Evolutionary conservation across 2,113 vertebrate species (phyloP).

Genomic region (Tenrec ecaudatus): DNA sequence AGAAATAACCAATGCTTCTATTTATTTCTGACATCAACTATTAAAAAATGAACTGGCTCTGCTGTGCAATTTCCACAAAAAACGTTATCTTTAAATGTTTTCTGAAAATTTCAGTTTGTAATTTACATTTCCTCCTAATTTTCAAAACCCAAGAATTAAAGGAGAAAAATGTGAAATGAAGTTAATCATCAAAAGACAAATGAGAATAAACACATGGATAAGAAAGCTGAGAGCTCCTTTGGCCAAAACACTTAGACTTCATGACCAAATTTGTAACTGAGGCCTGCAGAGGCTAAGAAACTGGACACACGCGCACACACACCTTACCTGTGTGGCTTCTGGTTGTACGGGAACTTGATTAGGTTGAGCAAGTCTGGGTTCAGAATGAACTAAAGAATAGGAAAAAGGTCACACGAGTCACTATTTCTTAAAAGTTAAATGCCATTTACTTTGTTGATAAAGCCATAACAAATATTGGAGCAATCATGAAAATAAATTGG

Average conservation of each 20-base stretch:
- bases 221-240: neutral
- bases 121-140: no score
- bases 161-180: no score
- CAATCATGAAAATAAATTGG: neutral
- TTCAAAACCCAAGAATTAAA: no score
- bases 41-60: neutral
- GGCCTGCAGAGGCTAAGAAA: no score
- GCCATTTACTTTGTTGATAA: neutral
- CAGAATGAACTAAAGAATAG: conserved; percentile 89
- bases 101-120: no score
- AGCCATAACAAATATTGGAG: neutral
- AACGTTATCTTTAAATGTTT: no score
- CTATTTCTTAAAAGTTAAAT: conserved; percentile 45
- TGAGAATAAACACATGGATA: neutral
- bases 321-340: conserved; percentile 94
- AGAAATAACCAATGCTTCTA: conserved; percentile 73
- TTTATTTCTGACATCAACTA: conserved; percentile 17
- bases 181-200: neutral
- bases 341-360: conserved; percentile 91
- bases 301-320: neutral
- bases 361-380: conserved; percentile 93
- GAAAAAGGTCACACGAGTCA: conserved; percentile 49
- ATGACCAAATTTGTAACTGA: no score
- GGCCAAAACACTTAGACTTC: neutral
- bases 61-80: neutral